phyloP scores from a whole-genome alignment of 1,140 invertebrate species.

The Sinella curviseta region DNA sequence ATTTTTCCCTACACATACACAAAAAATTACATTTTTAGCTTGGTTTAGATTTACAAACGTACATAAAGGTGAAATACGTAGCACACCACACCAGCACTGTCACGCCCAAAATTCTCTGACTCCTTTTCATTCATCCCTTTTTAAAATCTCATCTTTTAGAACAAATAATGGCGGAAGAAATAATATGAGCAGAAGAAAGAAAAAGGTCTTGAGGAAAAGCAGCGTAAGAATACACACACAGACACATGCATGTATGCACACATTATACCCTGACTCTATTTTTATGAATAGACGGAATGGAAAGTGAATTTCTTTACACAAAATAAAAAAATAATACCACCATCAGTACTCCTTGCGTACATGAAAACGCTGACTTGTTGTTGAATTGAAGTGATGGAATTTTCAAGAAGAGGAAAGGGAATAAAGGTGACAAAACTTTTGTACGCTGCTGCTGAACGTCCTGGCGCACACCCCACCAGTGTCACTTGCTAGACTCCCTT shows the following conservation, averaged over 20 bases:
- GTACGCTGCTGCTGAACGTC: background rate
- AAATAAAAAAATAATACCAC: too few species aligned
- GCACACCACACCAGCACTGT: background rate
- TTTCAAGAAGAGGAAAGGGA: background rate
- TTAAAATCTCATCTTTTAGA: constrained; percentile 1
- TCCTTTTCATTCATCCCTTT: too few species aligned
- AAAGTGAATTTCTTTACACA: background rate
- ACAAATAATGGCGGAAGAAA: background rate
- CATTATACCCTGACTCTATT: too few species aligned
- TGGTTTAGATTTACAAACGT: background rate
- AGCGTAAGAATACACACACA: background rate
- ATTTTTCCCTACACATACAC: too few species aligned
- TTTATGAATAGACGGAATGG: background rate
- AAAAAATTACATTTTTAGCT: too few species aligned
- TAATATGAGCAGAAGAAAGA: too few species aligned
- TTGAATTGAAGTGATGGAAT: constrained; percentile 16
- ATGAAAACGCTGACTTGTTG: constrained; percentile 21
- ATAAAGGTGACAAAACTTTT: constrained; percentile 8
- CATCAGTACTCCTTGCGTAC: too few species aligned
- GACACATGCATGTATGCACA: background rate
- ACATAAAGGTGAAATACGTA: background rate
- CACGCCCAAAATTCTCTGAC: constrained; percentile 2
- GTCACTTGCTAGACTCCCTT: too few species aligned
- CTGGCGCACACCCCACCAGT: background rate
- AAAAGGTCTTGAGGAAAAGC: too few species aligned